Percentiles rank a stretch among this genome's conserved stretches.
Evolutionary conservation across 1,140 invertebrate species (phyloP).

Genomic region (Macrotrachela quadricornifera): DNA sequence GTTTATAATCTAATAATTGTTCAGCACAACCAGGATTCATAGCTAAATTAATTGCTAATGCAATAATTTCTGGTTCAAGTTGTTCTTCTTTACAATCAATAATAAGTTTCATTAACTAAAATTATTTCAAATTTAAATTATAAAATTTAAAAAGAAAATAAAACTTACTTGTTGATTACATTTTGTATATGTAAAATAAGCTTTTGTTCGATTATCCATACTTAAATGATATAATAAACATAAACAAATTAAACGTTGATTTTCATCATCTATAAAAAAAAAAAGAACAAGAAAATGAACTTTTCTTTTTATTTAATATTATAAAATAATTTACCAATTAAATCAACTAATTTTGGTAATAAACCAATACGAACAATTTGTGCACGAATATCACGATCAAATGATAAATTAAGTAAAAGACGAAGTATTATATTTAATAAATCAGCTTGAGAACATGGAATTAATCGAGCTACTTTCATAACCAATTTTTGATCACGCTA

Average conservation of each 20-base stretch:
- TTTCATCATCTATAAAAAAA: conserved; percentile 47
- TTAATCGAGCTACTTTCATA: conserved; percentile 33
- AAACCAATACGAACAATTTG: conserved; percentile 73
- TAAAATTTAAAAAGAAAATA: too few relatives aligned
- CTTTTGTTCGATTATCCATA: conserved; percentile 77
- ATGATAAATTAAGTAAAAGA: conserved; percentile 84
- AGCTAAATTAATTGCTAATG: conserved; percentile 72
- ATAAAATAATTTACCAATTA: conserved; percentile 43
- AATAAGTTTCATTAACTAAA: conserved; percentile 32
- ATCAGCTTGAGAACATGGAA: conserved; percentile 34
- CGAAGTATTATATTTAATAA: conserved; percentile 61
- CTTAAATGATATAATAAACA: conserved; percentile 81
- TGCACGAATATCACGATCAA: conserved; percentile 60
- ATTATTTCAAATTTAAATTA: background rate
- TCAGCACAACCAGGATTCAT: conserved; percentile 65
- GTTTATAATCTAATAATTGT: conserved; percentile 46
- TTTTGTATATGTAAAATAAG: conserved; percentile 82
- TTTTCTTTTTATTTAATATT: background rate
- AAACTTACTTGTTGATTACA: conserved; percentile 33
- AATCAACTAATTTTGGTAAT: conserved; percentile 62
- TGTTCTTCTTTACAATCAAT: conserved; percentile 43
- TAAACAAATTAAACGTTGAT: conserved; percentile 57
- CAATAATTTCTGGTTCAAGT: conserved; percentile 52
- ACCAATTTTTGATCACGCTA: conserved; percentile 32
- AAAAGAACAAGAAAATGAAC: conserved; percentile 15